Percentiles rank a stretch among this genome's conserved stretches.
These are phyloP conservation scores for Lithophane leautieri DNA, from an alignment of 2,888 invertebrate genomes.

Conservation along the genomic window DNA sequence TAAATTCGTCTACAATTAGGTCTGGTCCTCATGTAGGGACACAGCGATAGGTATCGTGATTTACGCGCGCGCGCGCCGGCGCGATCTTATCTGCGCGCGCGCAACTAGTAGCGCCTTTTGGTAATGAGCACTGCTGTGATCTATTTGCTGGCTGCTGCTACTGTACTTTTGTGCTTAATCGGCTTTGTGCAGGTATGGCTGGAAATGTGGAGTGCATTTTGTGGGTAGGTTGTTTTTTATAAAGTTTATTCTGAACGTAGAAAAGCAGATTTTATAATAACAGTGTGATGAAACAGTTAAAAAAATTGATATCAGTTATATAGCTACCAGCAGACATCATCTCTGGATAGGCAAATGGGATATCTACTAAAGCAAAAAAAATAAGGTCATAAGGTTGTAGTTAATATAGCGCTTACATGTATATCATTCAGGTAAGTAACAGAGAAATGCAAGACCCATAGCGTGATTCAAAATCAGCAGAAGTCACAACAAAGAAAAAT, in stretches of 20 bases:
- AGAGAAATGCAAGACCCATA: no score
- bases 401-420: no score
- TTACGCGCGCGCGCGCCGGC: conserved; percentile 76
- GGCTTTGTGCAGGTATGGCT: conserved; percentile 29
- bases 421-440: no score
- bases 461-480: background rate
- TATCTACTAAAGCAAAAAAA: no score
- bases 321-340: no score
- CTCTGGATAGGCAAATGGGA: no score
- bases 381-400: no score
- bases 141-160: conserved; percentile 67
- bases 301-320: no score
- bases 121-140: conserved; percentile 79
- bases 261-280: no score
- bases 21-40: conserved; percentile 80
- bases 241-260: no score
- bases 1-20: conserved; percentile 81
- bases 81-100: conserved; percentile 77
- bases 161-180: conserved; percentile 60
- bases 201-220: conserved; percentile 29
- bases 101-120: conserved; percentile 72
- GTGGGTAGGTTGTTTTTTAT: background rate
- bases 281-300: no score
- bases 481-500: conserved; percentile 27
- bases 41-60: conserved; percentile 84